phyloP scores from a whole-genome alignment of 2,797 vertebrate species.

The Sciurus carolinensis region DNA sequence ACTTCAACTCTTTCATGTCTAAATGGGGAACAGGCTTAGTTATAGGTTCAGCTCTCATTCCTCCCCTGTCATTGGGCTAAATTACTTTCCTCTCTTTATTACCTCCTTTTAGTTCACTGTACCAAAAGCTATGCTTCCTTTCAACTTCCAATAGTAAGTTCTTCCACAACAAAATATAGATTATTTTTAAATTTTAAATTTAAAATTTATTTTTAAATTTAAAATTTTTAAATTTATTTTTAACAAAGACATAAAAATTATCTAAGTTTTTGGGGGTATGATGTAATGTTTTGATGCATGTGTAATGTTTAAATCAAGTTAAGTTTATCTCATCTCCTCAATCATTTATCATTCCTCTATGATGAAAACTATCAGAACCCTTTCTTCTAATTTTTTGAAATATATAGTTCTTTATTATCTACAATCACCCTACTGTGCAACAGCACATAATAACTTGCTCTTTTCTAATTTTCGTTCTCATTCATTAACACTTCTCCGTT shows the following conservation, averaged over 20 bases:
- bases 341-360: background rate
- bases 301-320: background rate
- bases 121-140: background rate
- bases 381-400: background rate
- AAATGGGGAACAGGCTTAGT: background rate
- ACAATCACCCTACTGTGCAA: too few species aligned
- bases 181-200: background rate
- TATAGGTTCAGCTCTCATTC: background rate
- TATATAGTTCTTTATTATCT: background rate
- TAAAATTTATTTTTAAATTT: background rate
- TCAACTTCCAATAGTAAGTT: background rate
- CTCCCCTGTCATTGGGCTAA: background rate
- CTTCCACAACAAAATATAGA: background rate
- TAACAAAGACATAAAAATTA: background rate
- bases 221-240: background rate
- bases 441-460: background rate
- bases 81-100: background rate
- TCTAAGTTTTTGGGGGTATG: too few species aligned
- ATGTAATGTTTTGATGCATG: background rate
- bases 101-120: background rate
- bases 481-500: too few species aligned
- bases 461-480: too few species aligned
- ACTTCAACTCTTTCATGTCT: background rate
- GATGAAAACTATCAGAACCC: too few species aligned
- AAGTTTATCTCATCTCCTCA: background rate